Conservation (phyloP, 2,113 vertebrate genomes). For the Hippocampus abdominalis region DNA sequence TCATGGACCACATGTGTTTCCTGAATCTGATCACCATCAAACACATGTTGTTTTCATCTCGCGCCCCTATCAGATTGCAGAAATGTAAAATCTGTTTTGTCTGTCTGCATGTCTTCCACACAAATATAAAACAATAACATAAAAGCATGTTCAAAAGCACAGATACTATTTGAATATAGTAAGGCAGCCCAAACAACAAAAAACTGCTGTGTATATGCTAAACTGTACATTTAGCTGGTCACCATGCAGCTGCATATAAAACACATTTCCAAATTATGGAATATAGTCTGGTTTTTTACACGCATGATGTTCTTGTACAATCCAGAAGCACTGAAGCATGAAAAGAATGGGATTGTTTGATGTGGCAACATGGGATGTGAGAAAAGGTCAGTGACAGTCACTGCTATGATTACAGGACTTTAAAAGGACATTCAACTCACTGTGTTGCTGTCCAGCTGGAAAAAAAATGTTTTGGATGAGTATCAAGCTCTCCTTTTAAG, state of each 20-base stretch:
- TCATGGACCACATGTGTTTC: conserved; percentile 21
- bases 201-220: neutral
- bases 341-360: neutral
- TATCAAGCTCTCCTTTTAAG: neutral
- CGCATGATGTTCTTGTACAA: neutral
- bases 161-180: neutral
- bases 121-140: neutral
- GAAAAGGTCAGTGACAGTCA: neutral
- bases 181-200: neutral
- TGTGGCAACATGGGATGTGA: neutral
- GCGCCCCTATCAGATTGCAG: neutral
- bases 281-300: neutral
- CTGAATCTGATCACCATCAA: conserved; percentile 6
- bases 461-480: neutral
- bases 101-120: neutral
- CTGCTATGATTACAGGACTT: neutral
- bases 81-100: neutral
- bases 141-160: neutral
- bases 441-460: neutral
- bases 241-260: neutral
- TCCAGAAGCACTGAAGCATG: neutral
- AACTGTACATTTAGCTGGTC: neutral
- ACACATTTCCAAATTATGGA: neutral
- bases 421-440: neutral
- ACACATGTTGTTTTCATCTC: conserved; percentile 5